A percentile compares a stretch with the other conserved stretches of the same genome.
phyloP scores from a whole-genome alignment of 2,113 vertebrate species.

The Calidris pygmaea region DNA sequence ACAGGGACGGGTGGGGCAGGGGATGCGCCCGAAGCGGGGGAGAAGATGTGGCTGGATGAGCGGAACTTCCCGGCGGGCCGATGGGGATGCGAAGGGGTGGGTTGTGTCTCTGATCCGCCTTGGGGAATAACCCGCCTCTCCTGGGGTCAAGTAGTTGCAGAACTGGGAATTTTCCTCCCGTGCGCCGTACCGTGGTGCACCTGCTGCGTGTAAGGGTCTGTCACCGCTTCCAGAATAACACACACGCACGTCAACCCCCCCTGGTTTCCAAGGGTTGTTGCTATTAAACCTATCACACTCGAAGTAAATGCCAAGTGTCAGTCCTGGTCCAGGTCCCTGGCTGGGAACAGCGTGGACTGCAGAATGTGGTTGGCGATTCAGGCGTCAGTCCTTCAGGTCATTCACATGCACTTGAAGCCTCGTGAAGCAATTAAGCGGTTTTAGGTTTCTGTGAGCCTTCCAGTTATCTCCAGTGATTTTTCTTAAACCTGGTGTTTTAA shows the following conservation, averaged over 20 bases:
- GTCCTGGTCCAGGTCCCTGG: not conserved
- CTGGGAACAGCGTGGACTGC: not conserved
- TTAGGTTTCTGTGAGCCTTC: not conserved
- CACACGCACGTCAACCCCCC: too few relatives aligned
- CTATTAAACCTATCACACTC: not conserved
- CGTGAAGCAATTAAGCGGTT: not conserved
- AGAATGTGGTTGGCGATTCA: not conserved
- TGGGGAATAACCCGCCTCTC: not conserved
- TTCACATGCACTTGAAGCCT: not conserved
- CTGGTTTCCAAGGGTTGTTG: not conserved
- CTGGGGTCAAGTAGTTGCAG: not conserved
- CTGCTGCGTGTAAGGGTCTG: constrained; percentile 44
- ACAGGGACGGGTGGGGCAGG: not conserved
- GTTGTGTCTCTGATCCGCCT: not conserved
- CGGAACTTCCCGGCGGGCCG: not conserved
- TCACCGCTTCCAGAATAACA: not conserved
- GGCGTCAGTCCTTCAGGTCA: not conserved
- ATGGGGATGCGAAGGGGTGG: not conserved
- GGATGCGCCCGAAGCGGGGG: not conserved
- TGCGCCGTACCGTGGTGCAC: constrained; percentile 10
- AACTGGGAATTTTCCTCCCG: not conserved
- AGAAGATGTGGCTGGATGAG: not conserved
- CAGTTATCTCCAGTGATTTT: not conserved
- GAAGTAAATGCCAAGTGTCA: not conserved
- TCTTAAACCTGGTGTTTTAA: not conserved